Conservation (phyloP, 2,113 vertebrate genomes). For the Plotosus lineatus region DNA sequence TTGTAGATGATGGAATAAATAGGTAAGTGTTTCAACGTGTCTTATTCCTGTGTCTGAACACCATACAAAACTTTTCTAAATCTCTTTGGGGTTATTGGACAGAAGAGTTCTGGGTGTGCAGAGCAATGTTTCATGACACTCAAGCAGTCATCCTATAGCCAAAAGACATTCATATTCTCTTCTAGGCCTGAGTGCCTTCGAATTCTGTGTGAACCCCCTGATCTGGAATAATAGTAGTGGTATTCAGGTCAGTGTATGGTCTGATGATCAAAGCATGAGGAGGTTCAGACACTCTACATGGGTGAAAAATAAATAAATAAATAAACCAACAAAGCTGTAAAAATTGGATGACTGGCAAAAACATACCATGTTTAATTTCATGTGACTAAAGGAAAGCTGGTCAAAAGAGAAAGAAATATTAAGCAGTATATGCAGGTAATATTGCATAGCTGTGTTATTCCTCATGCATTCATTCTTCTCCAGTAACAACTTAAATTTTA, state of each 20-base stretch:
- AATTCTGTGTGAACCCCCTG: background rate
- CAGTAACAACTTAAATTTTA: background rate
- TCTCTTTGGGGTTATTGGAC: constrained; percentile 23
- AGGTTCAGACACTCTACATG: background rate
- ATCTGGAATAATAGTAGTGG: constrained; percentile 28
- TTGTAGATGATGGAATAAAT: background rate
- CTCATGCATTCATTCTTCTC: background rate
- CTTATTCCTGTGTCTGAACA: background rate
- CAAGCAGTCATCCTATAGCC: constrained; percentile 50
- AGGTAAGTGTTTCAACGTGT: background rate
- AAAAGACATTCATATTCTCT: constrained; percentile 17
- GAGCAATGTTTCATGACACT: constrained; percentile 53
- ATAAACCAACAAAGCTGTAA: background rate
- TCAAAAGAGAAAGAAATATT: background rate
- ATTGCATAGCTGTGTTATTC: background rate
- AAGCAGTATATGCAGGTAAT: background rate
- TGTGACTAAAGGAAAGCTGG: background rate
- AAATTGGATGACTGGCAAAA: background rate
- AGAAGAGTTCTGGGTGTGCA: constrained; percentile 27
- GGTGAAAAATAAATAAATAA: background rate
- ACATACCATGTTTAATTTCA: background rate
- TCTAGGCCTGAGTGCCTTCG: constrained; percentile 13
- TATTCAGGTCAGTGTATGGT: constrained; percentile 36
- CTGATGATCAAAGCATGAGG: constrained; percentile 15
- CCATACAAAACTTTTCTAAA: constrained; percentile 26